These are phyloP conservation scores for Melipona beecheii DNA, from an alignment of 2,888 invertebrate species.

Conservation along the genomic window DNA sequence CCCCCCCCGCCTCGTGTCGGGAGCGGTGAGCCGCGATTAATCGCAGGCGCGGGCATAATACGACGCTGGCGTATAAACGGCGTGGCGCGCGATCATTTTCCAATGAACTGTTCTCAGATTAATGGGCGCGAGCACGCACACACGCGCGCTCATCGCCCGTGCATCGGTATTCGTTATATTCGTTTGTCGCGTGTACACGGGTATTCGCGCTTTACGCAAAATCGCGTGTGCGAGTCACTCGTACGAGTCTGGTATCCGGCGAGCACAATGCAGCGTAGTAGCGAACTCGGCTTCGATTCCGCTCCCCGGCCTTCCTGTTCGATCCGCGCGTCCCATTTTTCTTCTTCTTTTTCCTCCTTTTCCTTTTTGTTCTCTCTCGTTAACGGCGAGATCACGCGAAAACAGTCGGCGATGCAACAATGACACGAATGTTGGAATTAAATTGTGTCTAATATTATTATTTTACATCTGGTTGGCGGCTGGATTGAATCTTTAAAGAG, in stretches of 20 bases:
- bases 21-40: slow-evolving; percentile 63
- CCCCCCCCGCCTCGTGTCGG: slow-evolving; percentile 30
- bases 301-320: slow-evolving; percentile 2
- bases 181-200: background rate
- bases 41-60: slow-evolving; percentile 55
- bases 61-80: slow-evolving; percentile 54
- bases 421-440: background rate
- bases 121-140: slow-evolving; percentile 54
- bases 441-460: background rate
- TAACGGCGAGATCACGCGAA: background rate
- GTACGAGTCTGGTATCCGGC: slow-evolving; percentile 52
- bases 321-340: slow-evolving; percentile 4
- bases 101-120: slow-evolving; percentile 68
- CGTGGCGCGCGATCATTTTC: slow-evolving; percentile 64
- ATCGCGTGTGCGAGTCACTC: slow-evolving; percentile 27
- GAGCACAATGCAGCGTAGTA: slow-evolving; percentile 58
- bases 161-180: slow-evolving; percentile 24
- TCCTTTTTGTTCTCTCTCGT: background rate
- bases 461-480: too few relatives aligned
- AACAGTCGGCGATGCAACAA: background rate
- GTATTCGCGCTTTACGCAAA: background rate
- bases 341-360: background rate
- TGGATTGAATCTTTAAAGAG: too few relatives aligned
- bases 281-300: slow-evolving; percentile 47
- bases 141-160: background rate